Percentiles rank a stretch among this genome's conserved stretches.
Evolutionary conservation across 1,140 invertebrate genomes (phyloP).

Genomic region (Temnothorax nylanderi): DNA sequence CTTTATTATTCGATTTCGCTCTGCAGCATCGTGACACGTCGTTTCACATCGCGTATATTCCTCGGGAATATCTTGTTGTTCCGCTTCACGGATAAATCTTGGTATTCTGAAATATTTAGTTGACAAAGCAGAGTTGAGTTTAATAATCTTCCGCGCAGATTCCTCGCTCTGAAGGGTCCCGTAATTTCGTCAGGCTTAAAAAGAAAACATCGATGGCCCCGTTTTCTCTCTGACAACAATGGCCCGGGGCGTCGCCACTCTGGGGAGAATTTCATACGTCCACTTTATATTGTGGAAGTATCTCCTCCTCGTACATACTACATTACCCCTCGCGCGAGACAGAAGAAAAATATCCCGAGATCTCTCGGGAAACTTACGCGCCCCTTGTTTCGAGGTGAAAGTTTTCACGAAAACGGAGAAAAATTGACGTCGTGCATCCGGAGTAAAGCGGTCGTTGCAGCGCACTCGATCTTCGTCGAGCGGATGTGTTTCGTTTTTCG

Average conservation of each 20-base stretch:
- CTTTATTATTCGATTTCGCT: slow-evolving; percentile 27
- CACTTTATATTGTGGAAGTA: slow-evolving; percentile 67
- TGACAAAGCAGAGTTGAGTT: slow-evolving; percentile 28
- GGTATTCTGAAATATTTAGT: slow-evolving; percentile 67
- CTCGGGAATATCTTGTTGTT: slow-evolving; percentile 43
- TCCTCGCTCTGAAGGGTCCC: not conserved
- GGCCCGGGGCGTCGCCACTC: slow-evolving; percentile 68
- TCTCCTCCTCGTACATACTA: slow-evolving; percentile 53
- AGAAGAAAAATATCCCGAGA: slow-evolving; percentile 67
- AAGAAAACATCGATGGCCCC: slow-evolving; percentile 62
- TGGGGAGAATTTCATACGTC: slow-evolving; percentile 75
- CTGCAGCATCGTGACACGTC: not conserved
- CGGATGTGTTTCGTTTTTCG: slow-evolving; percentile 47
- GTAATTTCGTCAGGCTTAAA: slow-evolving; percentile 62
- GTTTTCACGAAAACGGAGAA: slow-evolving; percentile 53
- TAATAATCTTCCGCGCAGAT: slow-evolving; percentile 38
- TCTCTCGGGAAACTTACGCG: slow-evolving; percentile 47
- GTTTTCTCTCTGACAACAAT: slow-evolving; percentile 63
- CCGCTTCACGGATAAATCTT: slow-evolving; percentile 9
- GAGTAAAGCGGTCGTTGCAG: slow-evolving; percentile 56
- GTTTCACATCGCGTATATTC: not conserved
- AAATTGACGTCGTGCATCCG: slow-evolving; percentile 55
- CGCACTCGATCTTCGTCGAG: slow-evolving; percentile 53
- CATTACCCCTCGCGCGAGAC: slow-evolving; percentile 30
- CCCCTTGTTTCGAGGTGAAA: slow-evolving; percentile 33